A percentile compares a stretch with the other conserved stretches of the same genome.
Evolutionary conservation across 2,888 invertebrate genomes (phyloP).

Genomic region (Stegana nigrithorax): DNA sequence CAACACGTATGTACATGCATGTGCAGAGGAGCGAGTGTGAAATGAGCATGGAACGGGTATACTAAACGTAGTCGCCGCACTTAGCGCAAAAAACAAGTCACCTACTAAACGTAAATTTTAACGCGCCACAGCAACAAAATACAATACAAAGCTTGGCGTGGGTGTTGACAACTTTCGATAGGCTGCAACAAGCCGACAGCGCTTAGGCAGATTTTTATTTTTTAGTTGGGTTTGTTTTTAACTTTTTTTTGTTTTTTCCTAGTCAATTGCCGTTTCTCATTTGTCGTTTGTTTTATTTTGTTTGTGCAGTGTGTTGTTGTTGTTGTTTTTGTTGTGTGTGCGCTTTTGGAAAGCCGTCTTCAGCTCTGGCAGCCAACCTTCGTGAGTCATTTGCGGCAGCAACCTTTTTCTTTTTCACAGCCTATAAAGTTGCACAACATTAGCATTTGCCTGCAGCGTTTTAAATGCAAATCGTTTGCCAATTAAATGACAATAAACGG

Average conservation of each 20-base stretch:
- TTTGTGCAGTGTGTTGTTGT: neutral
- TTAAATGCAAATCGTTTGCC: slow-evolving; percentile 22
- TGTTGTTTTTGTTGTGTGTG: neutral
- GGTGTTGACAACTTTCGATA: neutral
- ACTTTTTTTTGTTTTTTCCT: too few relatives aligned
- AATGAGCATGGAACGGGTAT: too few relatives aligned
- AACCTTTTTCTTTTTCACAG: neutral
- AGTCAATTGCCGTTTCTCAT: neutral
- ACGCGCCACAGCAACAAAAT: too few relatives aligned
- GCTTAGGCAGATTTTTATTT: too few relatives aligned
- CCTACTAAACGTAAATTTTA: too few relatives aligned
- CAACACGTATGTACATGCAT: too few relatives aligned
- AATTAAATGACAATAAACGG: slow-evolving; percentile 18
- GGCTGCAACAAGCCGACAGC: neutral
- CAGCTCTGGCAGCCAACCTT: neutral
- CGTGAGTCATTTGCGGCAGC: slow-evolving; percentile 12
- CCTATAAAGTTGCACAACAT: neutral
- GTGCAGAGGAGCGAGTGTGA: too few relatives aligned
- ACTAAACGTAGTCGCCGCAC: neutral
- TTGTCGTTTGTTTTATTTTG: neutral
- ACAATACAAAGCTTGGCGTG: too few relatives aligned
- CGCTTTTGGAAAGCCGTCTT: slow-evolving; percentile 12
- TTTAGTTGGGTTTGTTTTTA: too few relatives aligned
- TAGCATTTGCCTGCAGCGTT: slow-evolving; percentile 12
- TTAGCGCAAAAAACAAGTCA: neutral